Percentiles rank a stretch among this genome's conserved stretches.
Evolutionary conservation across 2,888 invertebrate genomes (phyloP).

Genomic region (Beris chalybata): DNA sequence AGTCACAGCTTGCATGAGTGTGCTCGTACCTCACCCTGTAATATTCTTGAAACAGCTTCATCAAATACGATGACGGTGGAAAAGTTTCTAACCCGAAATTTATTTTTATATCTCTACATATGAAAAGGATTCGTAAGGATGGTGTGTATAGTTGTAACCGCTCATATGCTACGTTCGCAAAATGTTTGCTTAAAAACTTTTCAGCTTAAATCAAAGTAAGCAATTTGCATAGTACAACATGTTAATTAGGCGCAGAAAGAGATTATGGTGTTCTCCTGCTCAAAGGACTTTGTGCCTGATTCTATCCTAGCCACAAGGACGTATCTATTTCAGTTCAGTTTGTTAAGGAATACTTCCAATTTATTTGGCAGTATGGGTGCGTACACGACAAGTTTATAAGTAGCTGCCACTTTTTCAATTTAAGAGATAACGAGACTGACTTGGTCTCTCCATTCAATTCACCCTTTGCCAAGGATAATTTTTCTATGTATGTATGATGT

Average conservation of each 20-base stretch:
- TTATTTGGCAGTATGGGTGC: not conserved
- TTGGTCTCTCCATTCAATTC: conserved; percentile 2
- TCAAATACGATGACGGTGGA: too few species aligned
- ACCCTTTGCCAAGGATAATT: conserved; percentile 23
- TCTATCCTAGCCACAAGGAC: too few species aligned
- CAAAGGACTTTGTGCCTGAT: too few species aligned
- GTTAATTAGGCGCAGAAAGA: conserved; percentile 36
- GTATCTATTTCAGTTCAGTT: too few species aligned
- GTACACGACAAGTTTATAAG: conserved; percentile 26
- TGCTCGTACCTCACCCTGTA: too few species aligned
- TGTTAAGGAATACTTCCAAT: too few species aligned
- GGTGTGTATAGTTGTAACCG: not conserved
- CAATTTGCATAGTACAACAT: conserved; percentile 40
- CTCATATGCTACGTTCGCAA: conserved; percentile 13
- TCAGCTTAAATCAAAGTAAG: conserved; percentile 39
- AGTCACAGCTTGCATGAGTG: too few species aligned
- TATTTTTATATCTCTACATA: too few species aligned
- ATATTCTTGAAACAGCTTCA: too few species aligned
- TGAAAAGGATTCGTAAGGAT: too few species aligned
- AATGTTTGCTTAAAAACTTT: conserved; percentile 37
- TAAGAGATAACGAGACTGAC: conserved; percentile 28
- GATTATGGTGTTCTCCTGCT: conserved; percentile 20
- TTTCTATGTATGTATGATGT: not conserved
- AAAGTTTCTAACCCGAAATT: too few species aligned
- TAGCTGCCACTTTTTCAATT: conserved; percentile 29